Percentiles rank a stretch among this genome's conserved stretches.
Conservation (phyloP, 2,113 vertebrate genomes). For the Canis aureus region DNA sequence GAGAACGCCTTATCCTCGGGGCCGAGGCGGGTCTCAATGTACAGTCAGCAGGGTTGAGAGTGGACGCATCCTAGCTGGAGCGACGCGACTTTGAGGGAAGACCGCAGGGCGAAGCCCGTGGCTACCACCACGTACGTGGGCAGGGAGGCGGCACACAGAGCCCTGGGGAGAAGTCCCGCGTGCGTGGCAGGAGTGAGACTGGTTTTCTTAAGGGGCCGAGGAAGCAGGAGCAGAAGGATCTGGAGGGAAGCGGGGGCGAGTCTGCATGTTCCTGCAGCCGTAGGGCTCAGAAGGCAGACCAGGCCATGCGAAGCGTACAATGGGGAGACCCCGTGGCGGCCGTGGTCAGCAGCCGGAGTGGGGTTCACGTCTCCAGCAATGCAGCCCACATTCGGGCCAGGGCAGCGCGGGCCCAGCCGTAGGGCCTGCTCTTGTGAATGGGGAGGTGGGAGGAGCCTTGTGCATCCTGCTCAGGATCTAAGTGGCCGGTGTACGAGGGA, state of each 20-base stretch:
- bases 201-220: not conserved
- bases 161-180: rapidly evolving
- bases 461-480: not conserved
- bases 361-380: not conserved
- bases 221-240: not conserved
- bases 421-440: not conserved
- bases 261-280: not conserved
- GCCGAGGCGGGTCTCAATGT: not conserved
- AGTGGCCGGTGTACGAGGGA: not conserved
- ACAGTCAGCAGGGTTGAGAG: not conserved
- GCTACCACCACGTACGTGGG: not conserved
- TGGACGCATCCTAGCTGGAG: not conserved
- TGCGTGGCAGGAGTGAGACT: not conserved
- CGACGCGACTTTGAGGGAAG: not conserved
- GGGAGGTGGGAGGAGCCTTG: not conserved
- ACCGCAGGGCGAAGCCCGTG: not conserved
- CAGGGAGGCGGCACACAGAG: not conserved
- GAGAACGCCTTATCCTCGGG: not conserved
- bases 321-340: not conserved
- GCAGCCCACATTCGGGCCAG: not conserved
- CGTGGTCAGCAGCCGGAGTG: not conserved
- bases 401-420: not conserved
- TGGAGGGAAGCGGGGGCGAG: too few species aligned
- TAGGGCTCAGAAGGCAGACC: not conserved
- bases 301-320: not conserved